phyloP scores from a whole-genome alignment of 2,888 invertebrate species.

The Drosophila nr. perissopoda region DNA sequence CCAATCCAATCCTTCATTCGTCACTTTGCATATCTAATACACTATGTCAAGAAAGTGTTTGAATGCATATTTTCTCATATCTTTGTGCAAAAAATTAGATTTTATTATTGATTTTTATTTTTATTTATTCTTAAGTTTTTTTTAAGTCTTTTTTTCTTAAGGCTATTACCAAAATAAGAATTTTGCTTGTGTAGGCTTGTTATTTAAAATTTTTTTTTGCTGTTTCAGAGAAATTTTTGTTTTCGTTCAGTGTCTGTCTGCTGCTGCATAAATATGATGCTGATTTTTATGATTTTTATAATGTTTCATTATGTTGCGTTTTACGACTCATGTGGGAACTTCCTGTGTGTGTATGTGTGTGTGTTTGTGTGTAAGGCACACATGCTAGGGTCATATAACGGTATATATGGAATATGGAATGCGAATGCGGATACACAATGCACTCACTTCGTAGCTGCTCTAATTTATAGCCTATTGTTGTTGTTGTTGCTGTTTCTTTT shows the following conservation, averaged over 20 bases:
- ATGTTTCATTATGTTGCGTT: slow-evolving; percentile 80
- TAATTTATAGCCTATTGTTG: slow-evolving; percentile 67
- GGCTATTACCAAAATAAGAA: neutral
- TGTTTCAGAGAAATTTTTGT: slow-evolving; percentile 39
- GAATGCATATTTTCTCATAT: neutral
- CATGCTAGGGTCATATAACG: slow-evolving; percentile 46
- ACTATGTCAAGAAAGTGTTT: neutral
- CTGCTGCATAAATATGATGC: slow-evolving; percentile 77
- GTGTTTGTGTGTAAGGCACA: slow-evolving; percentile 15
- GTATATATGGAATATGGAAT: slow-evolving; percentile 17
- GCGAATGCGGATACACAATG: slow-evolving; percentile 53
- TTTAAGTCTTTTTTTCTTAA: neutral
- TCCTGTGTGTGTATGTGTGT: neutral
- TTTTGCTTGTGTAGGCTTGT: neutral
- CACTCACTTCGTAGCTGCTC: slow-evolving; percentile 71
- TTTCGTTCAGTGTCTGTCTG: slow-evolving; percentile 23
- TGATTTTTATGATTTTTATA: slow-evolving; percentile 81
- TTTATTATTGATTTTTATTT: neutral
- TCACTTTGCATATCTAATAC: slow-evolving; percentile 49
- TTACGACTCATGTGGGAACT: slow-evolving; percentile 74
- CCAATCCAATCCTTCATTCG: slow-evolving; percentile 24
- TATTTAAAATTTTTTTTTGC: slow-evolving; percentile 6
- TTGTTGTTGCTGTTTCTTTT: slow-evolving; percentile 20
- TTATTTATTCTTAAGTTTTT: neutral
- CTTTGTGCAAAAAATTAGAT: neutral